Percentiles rank a stretch among this genome's conserved stretches.
phyloP scores from a whole-genome alignment of 2,888 invertebrate species.

The Agriotes lineatus region DNA sequence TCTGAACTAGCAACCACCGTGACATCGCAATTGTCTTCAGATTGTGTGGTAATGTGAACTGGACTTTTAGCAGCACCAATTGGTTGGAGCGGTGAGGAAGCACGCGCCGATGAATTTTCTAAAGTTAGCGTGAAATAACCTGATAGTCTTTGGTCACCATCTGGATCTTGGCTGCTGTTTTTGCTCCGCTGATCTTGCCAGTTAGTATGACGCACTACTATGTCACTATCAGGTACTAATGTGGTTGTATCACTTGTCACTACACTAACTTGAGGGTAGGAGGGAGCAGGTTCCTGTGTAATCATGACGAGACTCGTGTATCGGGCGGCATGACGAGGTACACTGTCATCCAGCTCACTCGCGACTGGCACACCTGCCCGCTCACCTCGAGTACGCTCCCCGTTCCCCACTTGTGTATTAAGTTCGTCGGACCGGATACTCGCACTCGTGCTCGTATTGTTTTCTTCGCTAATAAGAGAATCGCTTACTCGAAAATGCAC shows the following conservation, averaged over 20 bases:
- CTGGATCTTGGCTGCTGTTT: conserved; percentile 20
- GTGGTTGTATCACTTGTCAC: conserved; percentile 83
- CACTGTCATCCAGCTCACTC: conserved; percentile 54
- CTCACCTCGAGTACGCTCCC: conserved; percentile 56
- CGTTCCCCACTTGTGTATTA: conserved; percentile 59
- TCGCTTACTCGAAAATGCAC: conserved; percentile 37
- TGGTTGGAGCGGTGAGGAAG: conserved; percentile 47
- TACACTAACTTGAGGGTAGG: conserved; percentile 76
- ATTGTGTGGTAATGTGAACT: conserved; percentile 40
- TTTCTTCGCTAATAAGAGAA: conserved; percentile 37
- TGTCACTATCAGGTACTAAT: conserved; percentile 72
- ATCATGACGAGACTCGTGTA: conserved; percentile 93
- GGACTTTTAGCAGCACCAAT: conserved; percentile 34
- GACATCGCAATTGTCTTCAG: conserved; percentile 48
- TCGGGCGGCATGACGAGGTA: conserved; percentile 71
- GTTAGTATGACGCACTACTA: conserved; percentile 76
- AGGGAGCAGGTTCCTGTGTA: conserved; percentile 75
- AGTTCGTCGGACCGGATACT: conserved; percentile 62
- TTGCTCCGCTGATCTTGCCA: conserved; percentile 66
- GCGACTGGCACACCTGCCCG: conserved; percentile 64
- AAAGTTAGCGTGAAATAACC: conserved; percentile 66
- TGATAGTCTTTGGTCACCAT: conserved; percentile 57
- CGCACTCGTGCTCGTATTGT: conserved; percentile 56
- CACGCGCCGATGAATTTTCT: conserved; percentile 56
- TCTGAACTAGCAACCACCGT: conserved; percentile 51